Conservation (phyloP, 2,888 invertebrate species). For the Tenthredo livida region DNA sequence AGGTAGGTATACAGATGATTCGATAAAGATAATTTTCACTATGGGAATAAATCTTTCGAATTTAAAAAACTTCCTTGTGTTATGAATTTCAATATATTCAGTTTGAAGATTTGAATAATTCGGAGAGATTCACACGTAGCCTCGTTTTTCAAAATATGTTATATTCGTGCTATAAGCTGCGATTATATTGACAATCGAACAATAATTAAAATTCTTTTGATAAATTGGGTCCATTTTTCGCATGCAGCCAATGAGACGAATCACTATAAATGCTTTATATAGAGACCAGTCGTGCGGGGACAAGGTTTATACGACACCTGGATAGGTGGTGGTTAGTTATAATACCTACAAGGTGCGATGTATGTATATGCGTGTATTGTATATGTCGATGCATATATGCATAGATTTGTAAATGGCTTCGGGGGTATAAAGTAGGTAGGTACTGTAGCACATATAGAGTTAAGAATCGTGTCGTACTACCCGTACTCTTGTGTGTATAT, state of each 20-base stretch:
- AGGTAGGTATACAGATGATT: no score
- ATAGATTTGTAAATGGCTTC: constrained; percentile 50
- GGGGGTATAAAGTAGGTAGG: not conserved
- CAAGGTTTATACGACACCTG: not conserved
- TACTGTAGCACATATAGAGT: not conserved
- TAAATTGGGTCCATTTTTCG: not conserved
- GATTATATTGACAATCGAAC: not conserved
- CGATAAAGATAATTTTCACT: no score
- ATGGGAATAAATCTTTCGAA: no score
- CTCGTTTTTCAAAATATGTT: not conserved
- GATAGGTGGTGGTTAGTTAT: not conserved
- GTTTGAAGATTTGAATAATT: no score
- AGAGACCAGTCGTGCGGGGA: not conserved
- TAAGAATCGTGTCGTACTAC: not conserved
- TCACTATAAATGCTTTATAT: not conserved
- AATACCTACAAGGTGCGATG: not conserved
- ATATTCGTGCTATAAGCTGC: no score
- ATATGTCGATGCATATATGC: constrained; percentile 1
- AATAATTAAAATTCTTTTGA: not conserved
- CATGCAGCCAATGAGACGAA: not conserved
- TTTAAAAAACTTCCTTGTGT: no score
- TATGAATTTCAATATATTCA: no score
- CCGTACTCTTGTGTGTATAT: not conserved
- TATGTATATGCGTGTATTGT: not conserved
- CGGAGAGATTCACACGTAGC: no score